Evolutionary conservation across 2,797 vertebrate genomes (phyloP), one percentile per base, ranked within the genome.

Genomic region (Hapalemur alaotrensis): DNA sequence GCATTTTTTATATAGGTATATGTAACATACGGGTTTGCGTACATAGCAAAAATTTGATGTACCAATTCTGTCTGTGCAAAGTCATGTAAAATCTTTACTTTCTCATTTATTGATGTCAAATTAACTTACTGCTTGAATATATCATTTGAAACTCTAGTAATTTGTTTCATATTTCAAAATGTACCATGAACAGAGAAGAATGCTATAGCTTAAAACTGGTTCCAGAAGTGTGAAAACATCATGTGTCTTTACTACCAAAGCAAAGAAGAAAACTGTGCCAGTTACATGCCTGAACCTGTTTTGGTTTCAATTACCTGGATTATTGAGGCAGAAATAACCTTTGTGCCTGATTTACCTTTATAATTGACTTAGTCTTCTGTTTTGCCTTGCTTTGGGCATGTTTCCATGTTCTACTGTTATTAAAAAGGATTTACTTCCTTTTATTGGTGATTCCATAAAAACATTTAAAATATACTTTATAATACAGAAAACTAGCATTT

Each of bases 251-350:
- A 75, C 75, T 52, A 92, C 61, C n/a, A 92, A 93, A 94, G 54
- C 63, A 63, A 88, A 59, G 69, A 89, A 87, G n/a, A 76, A 91
- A 92, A 67, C 65, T n/a, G 22, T 78, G 63, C 75, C 94, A 87
- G 1, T 80, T 57, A 28, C 54, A 46, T 38, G 86, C 73, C 81
- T 76, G 25, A 94, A 96, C 65, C 59, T 91, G 82, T 72, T 95
- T 96, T 1, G 0, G 63, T 93, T 97, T 95, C 86, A 94, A 46
- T 96, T 96, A 94, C 85, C 17, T 96, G 48, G 43, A 91, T 86
- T 91, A 91, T 22, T 57, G 88, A 97, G 46, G 96, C 84, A 95
- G 79, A 97, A 97, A 95, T 23, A 61, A 75, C 69, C 41, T 94
- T 86, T 83, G 86, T 94, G 89, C 72, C 67, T 91, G 83, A 93